Conservation (phyloP, 1,140 invertebrate genomes). For the Anoplolepis gracilipes region DNA sequence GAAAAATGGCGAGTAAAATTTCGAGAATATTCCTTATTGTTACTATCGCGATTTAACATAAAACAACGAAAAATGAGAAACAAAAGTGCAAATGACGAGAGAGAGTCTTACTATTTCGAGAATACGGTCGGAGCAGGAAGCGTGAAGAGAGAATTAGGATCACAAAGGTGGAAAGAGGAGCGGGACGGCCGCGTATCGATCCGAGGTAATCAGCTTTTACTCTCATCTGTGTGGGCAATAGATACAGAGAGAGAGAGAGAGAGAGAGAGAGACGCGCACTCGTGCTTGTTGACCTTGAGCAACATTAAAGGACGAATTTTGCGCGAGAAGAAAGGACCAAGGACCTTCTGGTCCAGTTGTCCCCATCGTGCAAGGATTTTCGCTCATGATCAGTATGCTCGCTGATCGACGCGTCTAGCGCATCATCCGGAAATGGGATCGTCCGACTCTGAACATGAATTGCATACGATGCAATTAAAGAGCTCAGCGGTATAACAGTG, state of each 20-base stretch:
- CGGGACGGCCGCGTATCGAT: conserved; percentile 50
- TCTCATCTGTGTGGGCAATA: conserved; percentile 31
- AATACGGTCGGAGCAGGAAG: not conserved
- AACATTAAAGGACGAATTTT: conserved; percentile 54
- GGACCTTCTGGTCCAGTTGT: conserved; percentile 1
- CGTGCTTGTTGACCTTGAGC: conserved; percentile 50
- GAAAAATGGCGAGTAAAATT: not conserved
- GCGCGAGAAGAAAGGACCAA: conserved; percentile 53
- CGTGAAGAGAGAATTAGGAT: not conserved
- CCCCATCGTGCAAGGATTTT: not conserved
- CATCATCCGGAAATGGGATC: conserved; percentile 8
- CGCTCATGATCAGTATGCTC: not conserved
- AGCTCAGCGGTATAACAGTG: not conserved
- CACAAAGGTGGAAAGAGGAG: not conserved
- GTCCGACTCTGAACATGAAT: not conserved
- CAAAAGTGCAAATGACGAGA: not conserved
- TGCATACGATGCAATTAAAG: not conserved
- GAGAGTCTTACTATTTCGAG: not conserved
- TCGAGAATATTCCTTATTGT: not conserved
- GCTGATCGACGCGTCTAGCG: not conserved
- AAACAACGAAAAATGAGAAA: not conserved
- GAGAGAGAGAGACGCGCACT: conserved; percentile 38
- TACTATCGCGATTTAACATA: too few species aligned
- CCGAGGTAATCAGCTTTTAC: conserved; percentile 63
- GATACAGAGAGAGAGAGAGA: too few species aligned